A percentile compares a stretch with the other conserved stretches of the same genome.
phyloP scores from a whole-genome alignment of 1,140 invertebrate species.

The Diorhabda sublineata region DNA sequence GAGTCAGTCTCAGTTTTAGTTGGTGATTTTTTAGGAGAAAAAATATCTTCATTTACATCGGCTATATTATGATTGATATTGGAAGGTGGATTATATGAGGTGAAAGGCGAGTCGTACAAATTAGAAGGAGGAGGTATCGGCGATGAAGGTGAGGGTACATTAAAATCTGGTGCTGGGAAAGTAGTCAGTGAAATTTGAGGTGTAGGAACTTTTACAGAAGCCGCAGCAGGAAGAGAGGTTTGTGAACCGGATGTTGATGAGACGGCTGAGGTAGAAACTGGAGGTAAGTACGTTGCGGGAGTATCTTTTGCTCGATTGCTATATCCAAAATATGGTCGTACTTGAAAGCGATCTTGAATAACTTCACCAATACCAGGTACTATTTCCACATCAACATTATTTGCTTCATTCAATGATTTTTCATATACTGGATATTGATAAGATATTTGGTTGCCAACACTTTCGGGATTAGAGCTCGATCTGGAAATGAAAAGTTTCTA shows the following conservation, averaged over 20 bases:
- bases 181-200: no score
- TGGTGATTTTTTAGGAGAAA: slow-evolving; percentile 5
- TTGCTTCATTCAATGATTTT: slow-evolving; percentile 25
- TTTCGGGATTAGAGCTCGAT: slow-evolving; percentile 30
- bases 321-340: slow-evolving; percentile 40
- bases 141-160: slow-evolving; percentile 9
- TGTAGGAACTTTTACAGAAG: background rate
- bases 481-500: slow-evolving; percentile 23
- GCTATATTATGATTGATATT: slow-evolving; percentile 18
- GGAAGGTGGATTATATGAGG: slow-evolving; percentile 38
- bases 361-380: slow-evolving; percentile 42
- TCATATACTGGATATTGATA: slow-evolving; percentile 31
- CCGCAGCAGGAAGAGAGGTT: background rate
- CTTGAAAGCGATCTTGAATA: slow-evolving; percentile 41
- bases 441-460: slow-evolving; percentile 27
- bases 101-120: slow-evolving; percentile 37
- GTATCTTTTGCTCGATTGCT: slow-evolving; percentile 19
- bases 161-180: slow-evolving; percentile 4
- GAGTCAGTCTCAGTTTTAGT: slow-evolving; percentile 9
- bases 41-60: no score
- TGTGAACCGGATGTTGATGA: no score
- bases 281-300: slow-evolving; percentile 20
- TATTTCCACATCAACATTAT: slow-evolving; percentile 26
- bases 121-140: slow-evolving; percentile 20
- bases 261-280: slow-evolving; percentile 1